A percentile compares a stretch with the other conserved stretches of the same genome.
Evolutionary conservation across 37 sponge, comb jelly and placozoan species (phyloP).

Genomic region (Ianthella basta): DNA sequence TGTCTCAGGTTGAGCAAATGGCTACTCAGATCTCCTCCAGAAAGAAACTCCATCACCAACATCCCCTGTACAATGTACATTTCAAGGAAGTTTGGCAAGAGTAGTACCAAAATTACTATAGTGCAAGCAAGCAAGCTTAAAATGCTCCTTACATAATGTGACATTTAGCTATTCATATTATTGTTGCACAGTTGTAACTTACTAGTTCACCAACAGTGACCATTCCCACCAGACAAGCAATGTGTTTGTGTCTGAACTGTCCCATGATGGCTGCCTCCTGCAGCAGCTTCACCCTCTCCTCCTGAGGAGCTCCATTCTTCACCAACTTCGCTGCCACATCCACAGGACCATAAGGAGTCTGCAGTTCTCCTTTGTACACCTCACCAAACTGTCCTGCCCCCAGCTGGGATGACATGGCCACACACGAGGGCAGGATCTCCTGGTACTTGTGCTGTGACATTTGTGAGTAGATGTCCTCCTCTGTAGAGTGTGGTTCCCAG

Average conservation of each 20-base stretch:
- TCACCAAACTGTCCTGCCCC: slow-evolving; percentile 17
- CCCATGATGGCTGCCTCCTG: slow-evolving; percentile 26
- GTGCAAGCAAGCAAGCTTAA: no score
- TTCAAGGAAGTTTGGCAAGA: no score
- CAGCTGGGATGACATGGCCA: not conserved
- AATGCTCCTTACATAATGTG: no score
- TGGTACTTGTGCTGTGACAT: not conserved
- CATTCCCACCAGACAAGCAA: not conserved
- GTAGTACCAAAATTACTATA: no score
- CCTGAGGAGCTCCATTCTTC: not conserved
- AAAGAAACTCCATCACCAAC: no score
- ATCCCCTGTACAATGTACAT: no score
- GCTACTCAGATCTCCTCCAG: no score
- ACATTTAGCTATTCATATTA: no score
- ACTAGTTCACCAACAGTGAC: slow-evolving; percentile 13
- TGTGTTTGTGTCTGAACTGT: slow-evolving; percentile 3
- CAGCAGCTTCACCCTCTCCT: slow-evolving; percentile 27
- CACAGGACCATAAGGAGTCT: not conserved
- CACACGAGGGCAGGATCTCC: not conserved
- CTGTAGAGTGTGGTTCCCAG: not conserved
- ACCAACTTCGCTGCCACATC: not conserved
- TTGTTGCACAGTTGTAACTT: no score
- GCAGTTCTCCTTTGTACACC: slow-evolving; percentile 3
- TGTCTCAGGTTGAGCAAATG: no score
- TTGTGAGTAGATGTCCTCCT: slow-evolving; percentile 6